phyloP scores from a whole-genome alignment of 2,113 vertebrate species.

The Ailuropoda melanoleuca region DNA sequence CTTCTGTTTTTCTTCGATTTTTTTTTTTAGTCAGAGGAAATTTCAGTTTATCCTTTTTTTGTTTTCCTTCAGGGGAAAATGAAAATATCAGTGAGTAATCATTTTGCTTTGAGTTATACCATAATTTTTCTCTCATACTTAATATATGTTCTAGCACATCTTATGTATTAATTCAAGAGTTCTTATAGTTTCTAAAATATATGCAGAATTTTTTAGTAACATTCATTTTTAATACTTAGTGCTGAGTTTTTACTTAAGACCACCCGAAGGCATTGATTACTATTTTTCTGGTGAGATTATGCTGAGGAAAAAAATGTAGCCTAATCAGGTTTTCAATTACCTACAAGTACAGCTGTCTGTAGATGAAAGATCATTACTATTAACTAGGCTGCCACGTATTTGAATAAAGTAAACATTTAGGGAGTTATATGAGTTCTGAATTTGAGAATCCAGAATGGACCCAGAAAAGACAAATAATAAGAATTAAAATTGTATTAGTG shows the following conservation, averaged over 20 bases:
- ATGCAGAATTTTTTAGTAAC: neutral
- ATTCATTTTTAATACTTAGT: neutral
- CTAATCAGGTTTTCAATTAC: slow-evolving; percentile 54
- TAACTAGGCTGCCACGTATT: slow-evolving; percentile 6
- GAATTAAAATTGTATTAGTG: neutral
- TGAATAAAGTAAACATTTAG: neutral
- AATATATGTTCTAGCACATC: neutral
- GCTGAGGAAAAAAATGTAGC: slow-evolving; percentile 20
- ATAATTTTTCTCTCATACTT: neutral
- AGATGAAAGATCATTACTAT: slow-evolving; percentile 46
- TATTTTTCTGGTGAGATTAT: slow-evolving; percentile 50
- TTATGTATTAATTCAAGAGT: slow-evolving; percentile 31
- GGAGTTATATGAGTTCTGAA: neutral
- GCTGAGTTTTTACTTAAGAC: slow-evolving; percentile 22
- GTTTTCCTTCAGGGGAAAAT: neutral
- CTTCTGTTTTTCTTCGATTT: neutral
- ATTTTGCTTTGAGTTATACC: neutral
- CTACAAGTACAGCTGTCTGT: neutral
- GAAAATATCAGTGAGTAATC: neutral
- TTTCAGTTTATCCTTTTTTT: neutral
- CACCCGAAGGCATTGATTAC: neutral
- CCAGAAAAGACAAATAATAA: neutral
- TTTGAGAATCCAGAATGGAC: slow-evolving; percentile 21
- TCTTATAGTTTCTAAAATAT: neutral
- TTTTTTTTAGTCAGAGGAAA: neutral